Conservation (phyloP, 1,140 invertebrate species). For the Tyrophagus putrescentiae region DNA sequence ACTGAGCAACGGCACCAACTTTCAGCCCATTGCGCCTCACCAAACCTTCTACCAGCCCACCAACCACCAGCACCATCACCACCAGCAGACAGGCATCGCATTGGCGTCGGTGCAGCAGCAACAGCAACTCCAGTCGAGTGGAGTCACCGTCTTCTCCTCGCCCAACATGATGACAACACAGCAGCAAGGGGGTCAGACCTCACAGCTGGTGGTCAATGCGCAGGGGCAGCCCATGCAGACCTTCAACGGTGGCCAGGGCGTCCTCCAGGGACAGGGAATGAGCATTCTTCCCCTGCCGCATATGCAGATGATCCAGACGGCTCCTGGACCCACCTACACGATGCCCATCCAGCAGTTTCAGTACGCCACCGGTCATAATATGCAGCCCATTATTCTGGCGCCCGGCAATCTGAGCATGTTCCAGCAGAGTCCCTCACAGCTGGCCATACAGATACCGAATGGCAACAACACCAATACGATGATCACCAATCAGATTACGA, state of each 20-base stretch:
- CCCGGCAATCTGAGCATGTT: conserved; percentile 1
- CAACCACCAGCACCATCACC: no score
- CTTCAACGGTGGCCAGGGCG: conserved; percentile 1
- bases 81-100: conserved; percentile 15
- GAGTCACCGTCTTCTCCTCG: not conserved
- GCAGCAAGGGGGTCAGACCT: not conserved
- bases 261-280: not conserved
- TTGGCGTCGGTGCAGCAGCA: conserved; percentile 13
- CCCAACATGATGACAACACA: conserved; percentile 9
- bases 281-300: not conserved
- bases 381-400: not conserved
- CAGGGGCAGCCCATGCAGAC: not conserved
- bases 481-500: not conserved
- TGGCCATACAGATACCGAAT: conserved; percentile 2
- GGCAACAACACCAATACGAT: not conserved
- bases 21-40: conserved; percentile 10
- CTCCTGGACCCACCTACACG: conserved; percentile 5
- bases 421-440: not conserved
- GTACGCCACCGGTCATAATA: not conserved
- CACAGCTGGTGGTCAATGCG: not conserved
- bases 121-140: not conserved
- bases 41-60: not conserved
- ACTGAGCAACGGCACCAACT: not conserved
- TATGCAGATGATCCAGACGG: conserved; percentile 13
- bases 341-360: not conserved